These are phyloP conservation scores for Drosophila conformis DNA, from an alignment of 2,888 invertebrate genomes.

Conservation along the genomic window DNA sequence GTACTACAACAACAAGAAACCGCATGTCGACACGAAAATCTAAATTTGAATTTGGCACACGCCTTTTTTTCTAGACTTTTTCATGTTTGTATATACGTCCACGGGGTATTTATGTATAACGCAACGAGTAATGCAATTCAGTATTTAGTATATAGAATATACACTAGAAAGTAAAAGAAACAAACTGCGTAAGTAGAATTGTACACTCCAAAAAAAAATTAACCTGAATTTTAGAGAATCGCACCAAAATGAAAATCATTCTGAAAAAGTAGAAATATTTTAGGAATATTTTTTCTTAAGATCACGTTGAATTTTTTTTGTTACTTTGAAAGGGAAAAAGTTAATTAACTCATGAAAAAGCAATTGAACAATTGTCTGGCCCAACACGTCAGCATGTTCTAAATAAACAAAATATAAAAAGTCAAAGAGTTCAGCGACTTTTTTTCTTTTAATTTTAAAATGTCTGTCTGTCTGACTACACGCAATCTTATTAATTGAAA, in stretches of 20 bases:
- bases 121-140: not conserved
- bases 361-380: not conserved
- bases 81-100: constrained; percentile 14
- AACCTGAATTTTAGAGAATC: not conserved
- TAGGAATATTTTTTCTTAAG: not conserved
- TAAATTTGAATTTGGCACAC: constrained; percentile 67
- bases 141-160: not conserved
- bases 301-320: not conserved
- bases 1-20: constrained; percentile 12
- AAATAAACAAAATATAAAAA: not conserved
- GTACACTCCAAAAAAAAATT: not conserved
- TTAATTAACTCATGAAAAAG: not conserved
- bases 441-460: not conserved
- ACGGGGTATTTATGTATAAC: not conserved
- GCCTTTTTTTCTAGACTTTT: constrained; percentile 32
- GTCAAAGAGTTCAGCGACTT: not conserved
- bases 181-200: not conserved
- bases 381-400: not conserved
- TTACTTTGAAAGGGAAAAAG: not conserved
- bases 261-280: not conserved
- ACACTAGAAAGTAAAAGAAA: not conserved
- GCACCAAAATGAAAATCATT: not conserved
- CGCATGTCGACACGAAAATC: constrained; percentile 57
- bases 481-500: not conserved
- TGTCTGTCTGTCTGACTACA: not conserved